Evolutionary conservation across 2,888 invertebrate genomes (phyloP).

Genomic region (Watsonalla cultraria): DNA sequence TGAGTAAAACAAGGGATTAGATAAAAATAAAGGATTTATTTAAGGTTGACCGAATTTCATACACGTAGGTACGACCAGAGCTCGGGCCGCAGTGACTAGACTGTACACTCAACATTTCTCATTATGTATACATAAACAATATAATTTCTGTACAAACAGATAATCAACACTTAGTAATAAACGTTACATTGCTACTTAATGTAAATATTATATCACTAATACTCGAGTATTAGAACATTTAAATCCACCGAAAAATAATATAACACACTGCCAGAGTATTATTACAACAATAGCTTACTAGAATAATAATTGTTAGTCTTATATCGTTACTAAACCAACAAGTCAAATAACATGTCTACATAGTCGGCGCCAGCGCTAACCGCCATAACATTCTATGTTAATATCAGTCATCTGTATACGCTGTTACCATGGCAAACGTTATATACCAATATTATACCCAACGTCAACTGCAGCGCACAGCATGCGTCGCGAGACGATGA

Average conservation of each 20-base stretch:
- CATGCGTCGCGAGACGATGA: constrained; percentile 15
- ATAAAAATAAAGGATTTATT: constrained; percentile 77
- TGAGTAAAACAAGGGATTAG: constrained; percentile 49
- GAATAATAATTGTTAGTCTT: constrained; percentile 72
- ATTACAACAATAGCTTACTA: constrained; percentile 58
- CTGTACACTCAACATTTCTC: constrained; percentile 75
- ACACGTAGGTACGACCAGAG: constrained; percentile 63
- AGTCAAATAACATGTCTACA: constrained; percentile 36
- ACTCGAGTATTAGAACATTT: constrained; percentile 77
- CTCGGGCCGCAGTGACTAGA: constrained; percentile 75
- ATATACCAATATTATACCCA: background rate
- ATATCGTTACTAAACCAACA: constrained; percentile 55
- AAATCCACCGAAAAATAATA: constrained; percentile 73
- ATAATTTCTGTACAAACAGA: constrained; percentile 72
- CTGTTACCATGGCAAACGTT: constrained; percentile 14
- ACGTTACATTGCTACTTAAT: constrained; percentile 72
- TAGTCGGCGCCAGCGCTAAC: constrained; percentile 43
- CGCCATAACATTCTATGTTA: constrained; percentile 27
- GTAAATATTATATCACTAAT: constrained; percentile 73
- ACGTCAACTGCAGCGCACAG: constrained; percentile 14
- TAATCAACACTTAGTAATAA: constrained; percentile 74
- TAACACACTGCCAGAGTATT: constrained; percentile 66
- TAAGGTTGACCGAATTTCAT: constrained; percentile 61
- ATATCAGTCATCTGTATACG: constrained; percentile 30
- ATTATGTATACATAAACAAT: constrained; percentile 66